A percentile compares a stretch with the other conserved stretches of the same genome.
Conservation (phyloP, 2,888 invertebrate genomes). For the Hypercompe scribonia region DNA sequence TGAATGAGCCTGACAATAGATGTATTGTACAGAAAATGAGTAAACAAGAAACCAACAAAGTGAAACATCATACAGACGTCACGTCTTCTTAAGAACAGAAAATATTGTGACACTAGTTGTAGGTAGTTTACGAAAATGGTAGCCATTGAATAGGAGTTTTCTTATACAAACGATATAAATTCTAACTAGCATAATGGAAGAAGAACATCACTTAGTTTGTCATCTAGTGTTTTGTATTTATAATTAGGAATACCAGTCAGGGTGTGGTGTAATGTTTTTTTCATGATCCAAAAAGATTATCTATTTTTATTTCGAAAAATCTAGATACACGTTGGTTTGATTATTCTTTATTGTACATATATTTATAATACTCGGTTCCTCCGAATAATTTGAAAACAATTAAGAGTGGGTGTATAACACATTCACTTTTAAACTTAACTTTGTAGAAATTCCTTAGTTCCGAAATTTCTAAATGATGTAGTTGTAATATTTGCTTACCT, state of each 20-base stretch:
- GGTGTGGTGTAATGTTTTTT: not conserved
- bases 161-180: not conserved
- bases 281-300: too few species aligned
- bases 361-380: too few species aligned
- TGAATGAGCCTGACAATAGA: constrained; percentile 41
- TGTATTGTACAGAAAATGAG: constrained; percentile 34
- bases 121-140: not conserved
- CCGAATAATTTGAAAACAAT: too few species aligned
- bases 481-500: too few species aligned
- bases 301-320: too few species aligned
- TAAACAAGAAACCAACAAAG: constrained; percentile 17
- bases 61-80: not conserved
- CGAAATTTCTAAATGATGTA: too few species aligned
- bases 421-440: too few species aligned
- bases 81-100: not conserved
- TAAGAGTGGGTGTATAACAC: too few species aligned
- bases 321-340: too few species aligned
- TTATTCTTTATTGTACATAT: too few species aligned
- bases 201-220: not conserved
- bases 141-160: not conserved
- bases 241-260: not conserved
- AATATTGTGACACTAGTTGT: not conserved
- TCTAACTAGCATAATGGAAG: not conserved
- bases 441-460: too few species aligned
- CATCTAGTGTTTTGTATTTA: not conserved